These are phyloP conservation scores for Shargacucullia verbasci DNA, from an alignment of 2,888 invertebrate species.

Conservation along the genomic window DNA sequence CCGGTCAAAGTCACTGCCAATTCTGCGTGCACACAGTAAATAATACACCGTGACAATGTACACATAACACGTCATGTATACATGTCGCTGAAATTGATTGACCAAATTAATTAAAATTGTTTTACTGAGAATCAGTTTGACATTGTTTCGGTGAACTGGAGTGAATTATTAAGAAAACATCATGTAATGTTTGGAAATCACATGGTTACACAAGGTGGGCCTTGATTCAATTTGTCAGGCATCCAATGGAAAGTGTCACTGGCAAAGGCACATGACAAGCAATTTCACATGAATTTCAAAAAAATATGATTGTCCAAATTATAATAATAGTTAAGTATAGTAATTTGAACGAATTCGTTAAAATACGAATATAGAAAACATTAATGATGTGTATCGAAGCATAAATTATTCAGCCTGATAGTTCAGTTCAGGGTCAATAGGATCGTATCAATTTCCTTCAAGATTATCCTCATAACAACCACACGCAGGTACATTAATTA, in stretches of 20 bases:
- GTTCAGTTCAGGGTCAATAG: conserved; percentile 14
- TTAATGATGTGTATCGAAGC: conserved; percentile 18
- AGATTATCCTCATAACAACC: conserved; percentile 34
- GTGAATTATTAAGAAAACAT: background rate
- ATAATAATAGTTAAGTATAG: no score
- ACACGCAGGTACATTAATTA: conserved; percentile 5
- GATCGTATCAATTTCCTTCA: conserved; percentile 14
- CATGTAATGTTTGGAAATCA: background rate
- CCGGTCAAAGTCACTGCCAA: conserved; percentile 79
- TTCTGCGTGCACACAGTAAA: conserved; percentile 44
- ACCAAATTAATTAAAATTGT: background rate
- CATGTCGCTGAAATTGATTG: background rate
- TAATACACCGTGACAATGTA: conserved; percentile 45
- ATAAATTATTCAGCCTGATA: conserved; percentile 14
- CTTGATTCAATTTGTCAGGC: conserved; percentile 1
- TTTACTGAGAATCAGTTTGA: conserved; percentile 10
- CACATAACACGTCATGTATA: conserved; percentile 5
- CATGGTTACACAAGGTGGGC: background rate
- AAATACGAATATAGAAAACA: no score
- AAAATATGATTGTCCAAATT: conserved; percentile 6
- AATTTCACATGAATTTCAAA: background rate
- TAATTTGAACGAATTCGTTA: conserved; percentile 2
- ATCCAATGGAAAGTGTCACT: conserved; percentile 7
- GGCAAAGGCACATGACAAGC: conserved; percentile 6
- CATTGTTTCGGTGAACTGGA: background rate